Percentiles rank a stretch among this genome's conserved stretches.
Evolutionary conservation across 2,113 vertebrate genomes (phyloP).

Genomic region (Puma concolor): DNA sequence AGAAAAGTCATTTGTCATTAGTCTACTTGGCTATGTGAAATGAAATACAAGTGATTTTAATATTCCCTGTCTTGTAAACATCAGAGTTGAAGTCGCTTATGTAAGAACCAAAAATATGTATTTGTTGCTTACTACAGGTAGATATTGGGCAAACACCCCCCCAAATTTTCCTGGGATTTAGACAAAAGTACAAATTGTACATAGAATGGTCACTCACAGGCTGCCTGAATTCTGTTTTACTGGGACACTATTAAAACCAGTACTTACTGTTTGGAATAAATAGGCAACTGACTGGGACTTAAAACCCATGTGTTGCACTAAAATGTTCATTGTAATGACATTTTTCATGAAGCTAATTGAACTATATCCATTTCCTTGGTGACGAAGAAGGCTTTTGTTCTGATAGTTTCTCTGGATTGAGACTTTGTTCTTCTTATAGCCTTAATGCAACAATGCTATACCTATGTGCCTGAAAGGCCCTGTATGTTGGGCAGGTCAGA

Average conservation of each 20-base stretch:
- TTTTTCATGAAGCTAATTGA: slow-evolving; percentile 34
- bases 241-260: background rate
- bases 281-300: background rate
- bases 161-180: background rate
- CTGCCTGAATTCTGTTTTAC: background rate
- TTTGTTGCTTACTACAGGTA: background rate
- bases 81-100: slow-evolving; percentile 19
- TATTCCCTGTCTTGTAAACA: background rate
- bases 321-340: slow-evolving; percentile 7
- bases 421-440: background rate
- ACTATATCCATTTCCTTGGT: background rate
- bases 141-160: background rate
- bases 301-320: background rate
- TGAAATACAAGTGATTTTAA: slow-evolving; percentile 20
- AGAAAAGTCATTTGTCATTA: slow-evolving; percentile 35
- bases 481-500: background rate
- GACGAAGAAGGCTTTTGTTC: slow-evolving; percentile 13
- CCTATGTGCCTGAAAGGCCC: background rate
- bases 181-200: slow-evolving; percentile 1
- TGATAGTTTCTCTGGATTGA: background rate
- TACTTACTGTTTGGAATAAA: slow-evolving; percentile 27
- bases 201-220: background rate
- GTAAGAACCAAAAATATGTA: slow-evolving; percentile 1
- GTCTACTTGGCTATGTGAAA: slow-evolving; percentile 2
- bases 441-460: background rate